Percentiles rank a stretch among this genome's conserved stretches.
Conservation (phyloP, 2,888 invertebrate species). For the Deilephila elpenor region DNA sequence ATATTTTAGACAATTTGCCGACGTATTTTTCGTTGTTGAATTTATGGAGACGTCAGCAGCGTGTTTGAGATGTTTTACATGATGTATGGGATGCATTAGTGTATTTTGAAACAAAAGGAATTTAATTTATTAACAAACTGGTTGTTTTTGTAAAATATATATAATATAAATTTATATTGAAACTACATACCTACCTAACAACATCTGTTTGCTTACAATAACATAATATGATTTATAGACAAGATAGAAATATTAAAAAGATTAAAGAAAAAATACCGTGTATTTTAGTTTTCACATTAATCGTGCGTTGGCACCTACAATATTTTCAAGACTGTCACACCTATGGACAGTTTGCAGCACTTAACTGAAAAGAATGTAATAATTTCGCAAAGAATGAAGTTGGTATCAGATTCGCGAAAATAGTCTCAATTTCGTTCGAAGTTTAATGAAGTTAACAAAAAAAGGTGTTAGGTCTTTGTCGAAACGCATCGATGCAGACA, state of each 20-base stretch:
- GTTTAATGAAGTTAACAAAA: slow-evolving; percentile 15
- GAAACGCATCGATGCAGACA: neutral
- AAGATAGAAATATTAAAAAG: too few relatives aligned
- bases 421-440: neutral
- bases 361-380: slow-evolving; percentile 12
- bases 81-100: neutral
- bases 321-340: neutral
- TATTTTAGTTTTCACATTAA: too few relatives aligned
- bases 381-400: slow-evolving; percentile 16
- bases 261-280: too few relatives aligned
- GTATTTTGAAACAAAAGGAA: neutral
- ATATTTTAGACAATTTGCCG: neutral
- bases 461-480: neutral
- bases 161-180: too few relatives aligned
- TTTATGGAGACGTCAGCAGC: too few relatives aligned
- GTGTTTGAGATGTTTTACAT: neutral
- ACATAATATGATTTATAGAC: too few relatives aligned
- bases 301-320: neutral
- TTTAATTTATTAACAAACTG: neutral
- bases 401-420: slow-evolving; percentile 10
- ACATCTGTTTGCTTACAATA: too few relatives aligned
- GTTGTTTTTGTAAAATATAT: too few relatives aligned
- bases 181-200: too few relatives aligned
- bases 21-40: too few relatives aligned
- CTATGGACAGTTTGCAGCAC: neutral